These are phyloP conservation scores for Cryptus armator DNA, from an alignment of 2,888 invertebrate species.

Conservation along the genomic window DNA sequence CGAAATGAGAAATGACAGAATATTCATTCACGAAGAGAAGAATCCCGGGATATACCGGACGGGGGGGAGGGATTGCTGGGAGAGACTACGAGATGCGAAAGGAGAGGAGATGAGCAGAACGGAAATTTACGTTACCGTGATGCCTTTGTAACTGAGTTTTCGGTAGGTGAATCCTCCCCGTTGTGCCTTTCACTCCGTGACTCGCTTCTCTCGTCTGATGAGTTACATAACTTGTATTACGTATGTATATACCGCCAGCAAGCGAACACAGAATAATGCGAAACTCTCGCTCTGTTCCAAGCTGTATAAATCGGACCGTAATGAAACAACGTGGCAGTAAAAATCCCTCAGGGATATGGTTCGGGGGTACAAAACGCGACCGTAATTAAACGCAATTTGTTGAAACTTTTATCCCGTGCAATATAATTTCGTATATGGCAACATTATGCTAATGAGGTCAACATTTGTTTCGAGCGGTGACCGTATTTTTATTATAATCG, in stretches of 20 bases:
- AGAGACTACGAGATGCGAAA: conserved; percentile 11
- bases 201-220: conserved; percentile 28
- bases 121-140: conserved; percentile 34
- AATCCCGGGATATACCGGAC: neutral
- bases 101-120: conserved; percentile 14
- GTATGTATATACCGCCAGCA: neutral
- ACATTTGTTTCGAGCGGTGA: neutral
- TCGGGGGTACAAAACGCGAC: conserved; percentile 20
- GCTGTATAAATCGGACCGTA: conserved; percentile 40
- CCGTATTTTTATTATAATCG: conserved; percentile 35
- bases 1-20: conserved; percentile 72
- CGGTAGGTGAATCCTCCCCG: conserved; percentile 6
- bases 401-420: conserved; percentile 41
- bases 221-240: conserved; percentile 39
- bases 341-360: conserved; percentile 44
- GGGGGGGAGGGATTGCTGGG: neutral
- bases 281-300: conserved; percentile 25
- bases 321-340: conserved; percentile 47
- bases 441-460: conserved; percentile 45
- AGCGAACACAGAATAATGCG: conserved; percentile 17
- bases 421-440: conserved; percentile 50
- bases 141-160: conserved; percentile 48
- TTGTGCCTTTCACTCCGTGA: conserved; percentile 13
- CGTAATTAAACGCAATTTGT: conserved; percentile 52
- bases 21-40: conserved; percentile 62